Evolutionary conservation across 2,888 invertebrate species (phyloP), one percentile per base, ranked within the genome.

Genomic region (Phania funesta): DNA sequence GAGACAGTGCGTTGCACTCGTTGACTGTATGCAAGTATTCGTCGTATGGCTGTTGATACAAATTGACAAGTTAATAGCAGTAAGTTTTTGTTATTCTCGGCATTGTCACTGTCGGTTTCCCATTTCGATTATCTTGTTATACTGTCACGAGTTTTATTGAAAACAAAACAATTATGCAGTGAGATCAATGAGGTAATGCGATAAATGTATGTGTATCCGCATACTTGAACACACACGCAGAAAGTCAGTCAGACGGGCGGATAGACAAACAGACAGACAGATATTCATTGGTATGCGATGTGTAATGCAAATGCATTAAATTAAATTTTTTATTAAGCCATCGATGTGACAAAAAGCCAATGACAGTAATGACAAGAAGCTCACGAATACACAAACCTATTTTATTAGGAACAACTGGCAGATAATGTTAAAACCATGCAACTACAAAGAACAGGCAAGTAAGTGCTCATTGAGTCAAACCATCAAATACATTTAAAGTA

Each of bases 321-420:
- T 60, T 78, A 65, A 75, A 70, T 60, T 78, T 77, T 82, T 82
- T 82, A 82, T 82, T 78, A 78, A 78, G 78, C 78, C 82, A 82
- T 82, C 78, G 78, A 78, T 78, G 75, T 82, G 78, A 82, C 82
- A 82, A 78, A 78, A 70, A 75, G 74, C 41, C 70, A 78, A 70
- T 82, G 82, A 78, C 82, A 82, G 82, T 82, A 78, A 82, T 74
- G 78, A 78, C 82, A 78, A 82, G 82, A 78, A 82, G 82, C 82
- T 82, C 65, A 70, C 68, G 29, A 82, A 82, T 82, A 82, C 78
- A 82, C 64, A 82, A 78, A 82, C 56, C 54, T 78, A 82, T 70
- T 82, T 82, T 82, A 82, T 82, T 76, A 78, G 74, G 70, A 75
- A 70, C 73, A 68, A 82, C 70, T 78, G 82, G 65, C 82, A 82